Base-by-base conservation (phyloP, 2,888 invertebrate genomes). In the Chirona hameri region DNA sequence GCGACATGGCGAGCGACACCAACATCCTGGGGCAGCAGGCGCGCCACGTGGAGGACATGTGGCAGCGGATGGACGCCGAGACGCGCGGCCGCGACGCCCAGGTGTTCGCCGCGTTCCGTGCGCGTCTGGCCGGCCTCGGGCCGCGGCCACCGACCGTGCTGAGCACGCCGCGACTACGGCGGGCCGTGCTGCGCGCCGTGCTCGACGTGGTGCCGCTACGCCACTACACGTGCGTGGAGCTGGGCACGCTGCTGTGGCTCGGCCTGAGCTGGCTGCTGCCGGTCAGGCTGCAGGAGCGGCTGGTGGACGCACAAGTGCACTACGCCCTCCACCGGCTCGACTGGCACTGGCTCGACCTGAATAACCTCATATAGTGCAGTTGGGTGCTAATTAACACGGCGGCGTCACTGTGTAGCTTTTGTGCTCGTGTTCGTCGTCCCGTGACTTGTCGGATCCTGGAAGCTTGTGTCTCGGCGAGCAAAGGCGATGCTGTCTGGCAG, bases 1-100 rank as follows among this genome's bases (percentile, higher is more conserved):
- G 80, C n/a, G 80, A 80, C 80, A 52, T 52, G 52, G 55, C 52
- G 3, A 12, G 15, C 15, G 10, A 15, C 27, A 80, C 80, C 80
- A 55, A 55, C 80, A 80, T 80, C 80, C 80, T 80, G 52, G 80
- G n/a, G 27, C 52, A 52, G 14, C 80, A 80, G 80, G 5, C 27
- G 52, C 15, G 10, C 27, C 27, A 80, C 80, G 21, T 27, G 10
- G 52, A 80, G n/a, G 52, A 12, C 15, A 80, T 80, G 80, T 27
- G 27, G 52, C 27, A 14, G 15, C 52, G 15, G 15, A 52, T 80
- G 80, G 21, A 21, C 80, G 80, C 48, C 80, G 80, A 52, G 14
- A 27, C 27, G 52, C 48, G 80, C 15, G 52, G 55, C 27, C 14
- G 5, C 15, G 80, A 80, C 27, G 52, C 14, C 15, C 18, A n/a